Conservation (phyloP, 2,113 vertebrate genomes). For the Takifugu flavidus region DNA sequence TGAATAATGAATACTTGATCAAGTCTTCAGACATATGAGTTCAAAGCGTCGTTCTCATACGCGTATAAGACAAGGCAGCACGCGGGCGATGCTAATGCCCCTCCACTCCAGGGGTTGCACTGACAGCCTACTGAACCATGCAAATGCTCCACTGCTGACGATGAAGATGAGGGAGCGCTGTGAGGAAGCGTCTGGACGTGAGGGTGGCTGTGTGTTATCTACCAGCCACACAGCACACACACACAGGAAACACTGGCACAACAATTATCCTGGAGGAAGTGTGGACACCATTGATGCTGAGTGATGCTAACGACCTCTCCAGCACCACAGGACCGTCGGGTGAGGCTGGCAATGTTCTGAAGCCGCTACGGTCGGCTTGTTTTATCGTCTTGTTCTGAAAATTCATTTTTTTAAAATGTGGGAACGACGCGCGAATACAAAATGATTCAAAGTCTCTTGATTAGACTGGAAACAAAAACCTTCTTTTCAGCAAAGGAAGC, state of each 20-base stretch:
- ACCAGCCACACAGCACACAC: slow-evolving; percentile 11
- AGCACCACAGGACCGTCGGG: slow-evolving; percentile 17
- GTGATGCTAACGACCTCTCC: slow-evolving; percentile 53
- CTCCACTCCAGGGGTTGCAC: slow-evolving; percentile 26
- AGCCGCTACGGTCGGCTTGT: neutral
- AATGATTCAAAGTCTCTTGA: slow-evolving; percentile 41
- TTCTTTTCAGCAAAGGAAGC: slow-evolving; percentile 61
- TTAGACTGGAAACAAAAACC: slow-evolving; percentile 54
- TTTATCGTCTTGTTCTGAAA: neutral
- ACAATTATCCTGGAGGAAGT: slow-evolving; percentile 26
- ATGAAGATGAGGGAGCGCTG: slow-evolving; percentile 32
- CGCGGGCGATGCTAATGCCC: slow-evolving; percentile 49
- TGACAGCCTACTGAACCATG: slow-evolving; percentile 48
- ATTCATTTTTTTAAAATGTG: neutral
- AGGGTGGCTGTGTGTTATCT: neutral
- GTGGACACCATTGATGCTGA: slow-evolving; percentile 54
- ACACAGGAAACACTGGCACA: slow-evolving; percentile 18
- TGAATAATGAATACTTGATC: slow-evolving; percentile 70
- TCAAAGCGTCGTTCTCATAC: slow-evolving; percentile 57
- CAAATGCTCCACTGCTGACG: slow-evolving; percentile 21
- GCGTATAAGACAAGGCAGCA: slow-evolving; percentile 54
- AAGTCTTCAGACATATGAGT: slow-evolving; percentile 43
- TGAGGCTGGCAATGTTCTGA: slow-evolving; percentile 29
- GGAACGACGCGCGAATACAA: neutral
- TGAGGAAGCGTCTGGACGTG: neutral